These are phyloP conservation scores for Fregetta grallaria DNA, from an alignment of 2,113 vertebrate genomes.

Conservation along the genomic window DNA sequence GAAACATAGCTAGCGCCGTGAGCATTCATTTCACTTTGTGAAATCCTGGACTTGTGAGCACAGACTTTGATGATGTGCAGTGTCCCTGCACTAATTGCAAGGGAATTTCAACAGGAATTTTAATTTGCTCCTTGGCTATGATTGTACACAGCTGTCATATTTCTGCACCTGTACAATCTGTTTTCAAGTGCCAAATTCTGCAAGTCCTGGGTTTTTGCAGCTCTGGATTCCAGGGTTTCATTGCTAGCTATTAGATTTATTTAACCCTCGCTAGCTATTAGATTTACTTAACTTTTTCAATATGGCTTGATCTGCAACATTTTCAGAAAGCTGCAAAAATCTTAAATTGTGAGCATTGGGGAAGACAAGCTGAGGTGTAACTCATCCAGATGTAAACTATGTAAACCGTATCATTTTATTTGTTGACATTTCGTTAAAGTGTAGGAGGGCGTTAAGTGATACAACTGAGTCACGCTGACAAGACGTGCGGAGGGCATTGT, in stretches of 20 bases:
- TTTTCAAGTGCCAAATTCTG: constrained; percentile 25
- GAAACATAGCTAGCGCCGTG: background rate
- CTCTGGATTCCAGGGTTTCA: background rate
- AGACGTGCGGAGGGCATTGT: rapidly evolving
- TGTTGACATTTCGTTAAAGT: background rate
- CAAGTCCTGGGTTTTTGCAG: background rate
- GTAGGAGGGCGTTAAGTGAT: background rate
- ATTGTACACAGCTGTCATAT: constrained; percentile 24
- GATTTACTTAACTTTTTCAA: background rate
- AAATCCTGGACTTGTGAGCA: background rate
- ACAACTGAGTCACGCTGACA: rapidly evolving
- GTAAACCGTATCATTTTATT: background rate
- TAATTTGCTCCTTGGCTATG: background rate
- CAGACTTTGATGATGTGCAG: constrained; percentile 37
- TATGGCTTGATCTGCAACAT: background rate
- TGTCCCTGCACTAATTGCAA: constrained; percentile 34
- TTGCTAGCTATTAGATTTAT: background rate
- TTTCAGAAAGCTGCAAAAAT: background rate
- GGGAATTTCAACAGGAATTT: constrained; percentile 16
- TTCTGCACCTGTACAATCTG: constrained; percentile 40
- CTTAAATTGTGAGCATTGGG: background rate
- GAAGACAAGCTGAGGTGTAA: background rate
- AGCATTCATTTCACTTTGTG: constrained; percentile 2
- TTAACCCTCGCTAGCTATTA: background rate
- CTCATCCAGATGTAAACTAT: background rate